phyloP scores from a whole-genome alignment of 2,888 invertebrate genomes.

The Spodoptera exigua region DNA sequence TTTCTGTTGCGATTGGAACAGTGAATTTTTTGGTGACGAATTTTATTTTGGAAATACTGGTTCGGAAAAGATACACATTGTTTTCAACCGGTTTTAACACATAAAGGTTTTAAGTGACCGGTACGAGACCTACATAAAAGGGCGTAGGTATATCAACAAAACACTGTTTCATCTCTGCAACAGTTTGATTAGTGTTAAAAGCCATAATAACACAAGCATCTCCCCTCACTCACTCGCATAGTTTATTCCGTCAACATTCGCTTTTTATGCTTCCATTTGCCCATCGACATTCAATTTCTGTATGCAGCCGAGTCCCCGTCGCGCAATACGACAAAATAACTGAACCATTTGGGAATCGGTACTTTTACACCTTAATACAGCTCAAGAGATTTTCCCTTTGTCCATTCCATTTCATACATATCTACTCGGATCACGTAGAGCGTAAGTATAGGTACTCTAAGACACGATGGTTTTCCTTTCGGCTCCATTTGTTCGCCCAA shows the following conservation, averaged over 20 bases:
- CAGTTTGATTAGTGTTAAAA: slow-evolving; percentile 52
- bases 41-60: slow-evolving; percentile 2
- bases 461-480: slow-evolving; percentile 84
- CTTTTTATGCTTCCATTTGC: slow-evolving; percentile 71
- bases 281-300: slow-evolving; percentile 80
- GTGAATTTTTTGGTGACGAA: background rate
- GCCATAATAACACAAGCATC: slow-evolving; percentile 27
- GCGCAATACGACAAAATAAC: slow-evolving; percentile 81
- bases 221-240: slow-evolving; percentile 43
- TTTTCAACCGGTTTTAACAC: too few species aligned
- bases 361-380: slow-evolving; percentile 84
- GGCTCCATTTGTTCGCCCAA: slow-evolving; percentile 84
- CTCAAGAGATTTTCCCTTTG: slow-evolving; percentile 84
- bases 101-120: background rate
- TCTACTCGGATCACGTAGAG: slow-evolving; percentile 82
- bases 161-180: slow-evolving; percentile 16
- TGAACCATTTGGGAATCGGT: slow-evolving; percentile 79
- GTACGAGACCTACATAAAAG: too few species aligned
- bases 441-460: slow-evolving; percentile 69
- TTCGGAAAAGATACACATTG: too few species aligned
- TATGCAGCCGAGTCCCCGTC: slow-evolving; percentile 66
- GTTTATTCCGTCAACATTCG: slow-evolving; percentile 65
- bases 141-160: background rate
- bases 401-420: slow-evolving; percentile 79
- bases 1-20: slow-evolving; percentile 1